Percentiles rank a stretch among this genome's conserved stretches.
Evolutionary conservation across 2,113 vertebrate genomes (phyloP).

Genomic region (Peromyscus polionotus): DNA sequence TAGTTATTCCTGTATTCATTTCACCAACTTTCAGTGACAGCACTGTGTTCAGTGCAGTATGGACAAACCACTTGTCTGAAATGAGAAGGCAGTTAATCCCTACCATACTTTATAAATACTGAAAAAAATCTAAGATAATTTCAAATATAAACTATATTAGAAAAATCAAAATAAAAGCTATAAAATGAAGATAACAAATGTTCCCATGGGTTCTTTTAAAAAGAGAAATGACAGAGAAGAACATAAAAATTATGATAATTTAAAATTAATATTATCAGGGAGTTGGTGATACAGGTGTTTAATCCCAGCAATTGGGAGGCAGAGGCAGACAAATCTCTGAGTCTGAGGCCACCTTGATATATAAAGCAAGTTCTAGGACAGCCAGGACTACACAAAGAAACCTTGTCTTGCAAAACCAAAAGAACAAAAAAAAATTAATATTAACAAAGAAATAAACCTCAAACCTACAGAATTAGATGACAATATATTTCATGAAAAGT

Average conservation of each 20-base stretch:
- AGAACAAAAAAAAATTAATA: not conserved
- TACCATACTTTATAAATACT: not conserved
- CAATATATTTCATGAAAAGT: not conserved
- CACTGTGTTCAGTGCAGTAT: not conserved
- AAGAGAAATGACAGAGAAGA: not conserved
- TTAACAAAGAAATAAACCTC: not conserved
- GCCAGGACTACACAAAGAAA: not conserved
- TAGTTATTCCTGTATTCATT: not conserved
- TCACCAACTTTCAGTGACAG: not conserved
- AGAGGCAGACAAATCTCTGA: not conserved
- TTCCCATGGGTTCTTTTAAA: not conserved
- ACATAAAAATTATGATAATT: not conserved
- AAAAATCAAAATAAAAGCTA: not conserved
- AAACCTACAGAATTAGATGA: not conserved
- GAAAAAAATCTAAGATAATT: not conserved
- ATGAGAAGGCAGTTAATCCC: not conserved
- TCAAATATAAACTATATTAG: not conserved
- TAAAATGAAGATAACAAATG: not conserved
- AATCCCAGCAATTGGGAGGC: not conserved
- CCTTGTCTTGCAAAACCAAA: not conserved
- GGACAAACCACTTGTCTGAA: not conserved
- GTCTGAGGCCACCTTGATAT: too few species aligned
- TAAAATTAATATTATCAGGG: not conserved
- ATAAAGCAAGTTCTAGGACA: too few species aligned
- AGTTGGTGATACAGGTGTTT: not conserved